These are phyloP conservation scores for Parascotia fuliginaria DNA, from an alignment of 2,888 invertebrate species.

Conservation along the genomic window DNA sequence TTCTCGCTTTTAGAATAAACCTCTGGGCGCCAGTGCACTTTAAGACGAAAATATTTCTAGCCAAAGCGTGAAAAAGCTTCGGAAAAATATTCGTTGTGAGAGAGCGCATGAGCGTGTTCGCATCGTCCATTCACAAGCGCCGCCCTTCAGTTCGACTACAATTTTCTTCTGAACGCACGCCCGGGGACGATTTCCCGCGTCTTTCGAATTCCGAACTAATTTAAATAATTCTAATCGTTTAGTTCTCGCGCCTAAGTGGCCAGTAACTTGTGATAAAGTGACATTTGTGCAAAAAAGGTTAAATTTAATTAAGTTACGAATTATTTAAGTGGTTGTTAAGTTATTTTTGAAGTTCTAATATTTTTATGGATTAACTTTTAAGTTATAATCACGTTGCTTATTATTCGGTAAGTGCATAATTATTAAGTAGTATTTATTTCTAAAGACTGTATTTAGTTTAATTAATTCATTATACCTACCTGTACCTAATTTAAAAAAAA, in stretches of 20 bases:
- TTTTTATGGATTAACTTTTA: conserved; percentile 35
- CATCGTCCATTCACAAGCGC: conserved; percentile 65
- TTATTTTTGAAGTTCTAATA: conserved; percentile 34
- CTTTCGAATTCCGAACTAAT: conserved; percentile 68
- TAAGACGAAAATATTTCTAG: conserved; percentile 44
- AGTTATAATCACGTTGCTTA: conserved; percentile 8
- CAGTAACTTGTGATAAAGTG: conserved; percentile 51
- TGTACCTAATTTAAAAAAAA: no score
- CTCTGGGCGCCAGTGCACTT: conserved; percentile 50
- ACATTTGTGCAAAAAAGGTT: conserved; percentile 35
- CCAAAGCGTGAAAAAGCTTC: conserved; percentile 61
- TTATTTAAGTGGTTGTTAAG: conserved; percentile 32
- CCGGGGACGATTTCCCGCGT: conserved; percentile 64
- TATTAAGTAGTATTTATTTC: no score
- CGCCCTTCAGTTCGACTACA: conserved; percentile 76
- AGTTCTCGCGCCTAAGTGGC: conserved; percentile 45
- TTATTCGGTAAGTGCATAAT: conserved; percentile 44
- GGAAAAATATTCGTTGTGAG: conserved; percentile 55
- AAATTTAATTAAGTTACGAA: conserved; percentile 18
- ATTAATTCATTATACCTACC: no score
- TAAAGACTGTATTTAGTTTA: no score
- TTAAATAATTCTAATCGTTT: conserved; percentile 57
- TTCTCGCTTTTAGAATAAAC: conserved; percentile 41
- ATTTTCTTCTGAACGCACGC: conserved; percentile 70
- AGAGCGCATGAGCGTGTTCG: conserved; percentile 71